Percentiles rank a stretch among this genome's conserved stretches.
phyloP scores from a whole-genome alignment of 92 coral and sea anemone genomes.

The Nematostella vectensis region DNA sequence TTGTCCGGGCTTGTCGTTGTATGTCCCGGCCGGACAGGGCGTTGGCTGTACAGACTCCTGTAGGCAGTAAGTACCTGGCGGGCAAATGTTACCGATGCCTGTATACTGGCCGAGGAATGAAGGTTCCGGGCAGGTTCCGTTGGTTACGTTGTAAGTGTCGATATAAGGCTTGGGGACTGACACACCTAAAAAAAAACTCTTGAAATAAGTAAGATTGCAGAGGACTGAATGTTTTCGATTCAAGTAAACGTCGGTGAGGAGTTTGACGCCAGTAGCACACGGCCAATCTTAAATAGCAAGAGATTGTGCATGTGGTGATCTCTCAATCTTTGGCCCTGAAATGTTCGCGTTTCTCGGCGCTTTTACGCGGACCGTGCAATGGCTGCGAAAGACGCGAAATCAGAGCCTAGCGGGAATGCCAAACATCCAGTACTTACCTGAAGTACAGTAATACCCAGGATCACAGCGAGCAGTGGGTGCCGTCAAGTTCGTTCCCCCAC shows the following conservation, averaged over 20 bases:
- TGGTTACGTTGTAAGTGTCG: slow-evolving; percentile 72
- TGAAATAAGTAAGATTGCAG: no score
- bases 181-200: slow-evolving; percentile 48
- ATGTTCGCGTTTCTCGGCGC: no score
- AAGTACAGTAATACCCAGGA: slow-evolving; percentile 82
- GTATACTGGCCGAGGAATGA: slow-evolving; percentile 88
- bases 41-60: slow-evolving; percentile 51
- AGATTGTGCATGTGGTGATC: no score
- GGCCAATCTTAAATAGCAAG: no score
- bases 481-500: slow-evolving; percentile 82
- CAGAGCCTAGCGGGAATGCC: no score
- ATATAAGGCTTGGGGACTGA: slow-evolving; percentile 72
- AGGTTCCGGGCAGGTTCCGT: slow-evolving; percentile 74
- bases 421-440: no score
- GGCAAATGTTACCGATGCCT: slow-evolving; percentile 95
- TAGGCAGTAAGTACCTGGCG: slow-evolving; percentile 77
- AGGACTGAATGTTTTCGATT: no score
- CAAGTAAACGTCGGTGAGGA: no score
- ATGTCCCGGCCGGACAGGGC: slow-evolving; percentile 63
- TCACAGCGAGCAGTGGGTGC: slow-evolving; percentile 67
- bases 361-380: no score
- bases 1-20: slow-evolving; percentile 72
- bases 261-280: no score
- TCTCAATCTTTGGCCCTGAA: no score
- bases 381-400: no score